Evolutionary conservation across 2,888 invertebrate genomes (phyloP).

Genomic region (Campoletis raptor): DNA sequence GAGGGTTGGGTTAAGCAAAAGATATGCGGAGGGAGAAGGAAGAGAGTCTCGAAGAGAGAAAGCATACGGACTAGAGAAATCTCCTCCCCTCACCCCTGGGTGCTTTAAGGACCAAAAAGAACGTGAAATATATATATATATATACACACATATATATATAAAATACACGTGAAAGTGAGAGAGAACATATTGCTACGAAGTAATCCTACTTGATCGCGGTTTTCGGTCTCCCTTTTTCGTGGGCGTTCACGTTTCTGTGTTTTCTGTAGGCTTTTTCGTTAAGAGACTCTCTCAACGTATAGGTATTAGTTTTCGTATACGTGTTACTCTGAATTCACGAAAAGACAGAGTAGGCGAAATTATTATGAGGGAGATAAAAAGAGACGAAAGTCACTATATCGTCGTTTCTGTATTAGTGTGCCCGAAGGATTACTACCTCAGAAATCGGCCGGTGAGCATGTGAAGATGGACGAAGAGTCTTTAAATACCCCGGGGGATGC

Average conservation of each 20-base stretch:
- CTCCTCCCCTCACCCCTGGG: conserved; percentile 18
- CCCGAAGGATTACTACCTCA: conserved; percentile 82
- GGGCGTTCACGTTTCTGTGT: conserved; percentile 68
- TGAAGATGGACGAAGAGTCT: conserved; percentile 81
- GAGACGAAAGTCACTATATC: conserved; percentile 21
- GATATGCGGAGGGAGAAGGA: conserved; percentile 50
- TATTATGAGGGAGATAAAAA: conserved; percentile 11
- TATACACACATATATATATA: neutral
- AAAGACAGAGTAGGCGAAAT: conserved; percentile 13
- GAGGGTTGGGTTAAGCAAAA: conserved; percentile 57
- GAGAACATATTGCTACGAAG: conserved; percentile 82
- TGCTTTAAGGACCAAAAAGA: conserved; percentile 38
- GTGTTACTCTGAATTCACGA: conserved; percentile 31
- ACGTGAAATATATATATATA: neutral
- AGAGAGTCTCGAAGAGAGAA: conserved; percentile 61
- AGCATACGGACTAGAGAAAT: conserved; percentile 57
- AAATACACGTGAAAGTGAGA: conserved; percentile 72
- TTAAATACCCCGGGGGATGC: conserved; percentile 84
- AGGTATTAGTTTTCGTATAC: conserved; percentile 55
- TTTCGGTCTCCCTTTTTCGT: conserved; percentile 77
- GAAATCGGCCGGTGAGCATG: conserved; percentile 75
- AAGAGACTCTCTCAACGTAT: conserved; percentile 49
- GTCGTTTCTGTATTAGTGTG: conserved; percentile 76
- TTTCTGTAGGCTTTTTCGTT: conserved; percentile 56
- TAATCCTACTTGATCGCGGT: conserved; percentile 84